These are phyloP conservation scores for Halichoeres trimaculatus DNA, from an alignment of 2,113 vertebrate genomes.

Conservation along the genomic window DNA sequence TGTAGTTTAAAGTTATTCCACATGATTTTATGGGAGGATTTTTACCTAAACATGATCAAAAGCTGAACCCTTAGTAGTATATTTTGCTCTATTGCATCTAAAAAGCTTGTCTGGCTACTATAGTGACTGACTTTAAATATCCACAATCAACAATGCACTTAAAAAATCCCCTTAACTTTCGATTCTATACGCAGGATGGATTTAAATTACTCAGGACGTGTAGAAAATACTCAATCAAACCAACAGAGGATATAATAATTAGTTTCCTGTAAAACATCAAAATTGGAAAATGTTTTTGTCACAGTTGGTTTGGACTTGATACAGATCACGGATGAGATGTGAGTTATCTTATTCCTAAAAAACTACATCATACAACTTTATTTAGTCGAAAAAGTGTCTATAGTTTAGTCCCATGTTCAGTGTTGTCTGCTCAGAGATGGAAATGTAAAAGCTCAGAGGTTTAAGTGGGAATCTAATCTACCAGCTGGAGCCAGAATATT, in stretches of 20 bases:
- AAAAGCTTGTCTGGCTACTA: not conserved
- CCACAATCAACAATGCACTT: not conserved
- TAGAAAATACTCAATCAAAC: constrained; percentile 2
- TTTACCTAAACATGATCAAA: not conserved
- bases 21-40: not conserved
- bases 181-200: not conserved
- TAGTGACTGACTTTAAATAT: not conserved
- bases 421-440: not conserved
- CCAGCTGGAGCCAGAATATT: not conserved
- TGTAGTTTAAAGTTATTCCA: not conserved
- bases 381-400: not conserved
- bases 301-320: not conserved
- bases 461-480: not conserved
- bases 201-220: not conserved
- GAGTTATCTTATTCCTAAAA: not conserved
- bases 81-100: not conserved
- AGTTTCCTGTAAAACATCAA: not conserved
- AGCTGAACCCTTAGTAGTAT: not conserved
- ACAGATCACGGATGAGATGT: not conserved
- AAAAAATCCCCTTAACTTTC: not conserved
- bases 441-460: not conserved
- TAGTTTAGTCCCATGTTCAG: not conserved
- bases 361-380: not conserved
- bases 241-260: not conserved
- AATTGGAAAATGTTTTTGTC: not conserved